Conservation (phyloP, 2,888 invertebrate genomes). For the Villa cingulata region DNA sequence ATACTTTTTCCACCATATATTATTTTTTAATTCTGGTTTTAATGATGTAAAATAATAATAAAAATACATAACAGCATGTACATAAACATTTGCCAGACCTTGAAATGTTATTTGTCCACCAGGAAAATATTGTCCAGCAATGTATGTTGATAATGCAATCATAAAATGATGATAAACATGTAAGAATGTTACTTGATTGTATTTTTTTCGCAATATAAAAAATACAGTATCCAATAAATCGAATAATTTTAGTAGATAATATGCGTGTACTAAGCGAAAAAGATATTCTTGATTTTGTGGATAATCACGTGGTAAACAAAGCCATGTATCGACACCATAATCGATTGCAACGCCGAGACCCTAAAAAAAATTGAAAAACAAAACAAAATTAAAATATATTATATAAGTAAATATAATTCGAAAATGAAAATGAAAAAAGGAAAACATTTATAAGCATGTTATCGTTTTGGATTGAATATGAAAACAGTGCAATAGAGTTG, state of each 20-base stretch:
- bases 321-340: neutral
- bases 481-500: too few relatives aligned
- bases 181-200: constrained; percentile 51
- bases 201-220: constrained; percentile 54
- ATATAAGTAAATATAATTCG: neutral
- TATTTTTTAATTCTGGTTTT: constrained; percentile 52
- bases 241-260: constrained; percentile 44
- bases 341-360: neutral
- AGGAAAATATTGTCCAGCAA: constrained; percentile 41
- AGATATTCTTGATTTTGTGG: neutral
- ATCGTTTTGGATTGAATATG: too few relatives aligned
- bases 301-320: constrained; percentile 4
- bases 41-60: constrained; percentile 67
- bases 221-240: constrained; percentile 56
- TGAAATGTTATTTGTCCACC: constrained; percentile 53
- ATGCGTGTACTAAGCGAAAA: constrained; percentile 38
- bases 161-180: constrained; percentile 60
- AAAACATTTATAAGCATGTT: too few relatives aligned
- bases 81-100: constrained; percentile 55
- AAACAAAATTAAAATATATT: neutral
- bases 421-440: neutral
- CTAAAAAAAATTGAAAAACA: neutral
- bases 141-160: constrained; percentile 52
- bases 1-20: constrained; percentile 72
- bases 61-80: constrained; percentile 69